These are phyloP conservation scores for Paramuricea clavata DNA, from an alignment of 92 coral and sea anemone genomes.

Conservation along the genomic window DNA sequence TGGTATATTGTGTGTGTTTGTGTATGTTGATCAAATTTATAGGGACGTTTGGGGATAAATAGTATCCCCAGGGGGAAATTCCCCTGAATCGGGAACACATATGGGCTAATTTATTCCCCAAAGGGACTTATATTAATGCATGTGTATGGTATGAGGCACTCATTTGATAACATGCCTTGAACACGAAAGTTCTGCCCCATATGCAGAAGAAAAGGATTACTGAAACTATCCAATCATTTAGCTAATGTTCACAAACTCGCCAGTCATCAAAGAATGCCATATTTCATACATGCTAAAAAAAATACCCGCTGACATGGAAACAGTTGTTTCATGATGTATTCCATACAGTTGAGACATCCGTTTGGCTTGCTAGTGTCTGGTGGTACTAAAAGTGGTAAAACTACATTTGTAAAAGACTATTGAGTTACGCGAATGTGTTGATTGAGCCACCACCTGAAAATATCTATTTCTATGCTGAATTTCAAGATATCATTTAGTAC, in stretches of 20 bases:
- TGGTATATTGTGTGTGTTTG: neutral
- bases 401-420: neutral
- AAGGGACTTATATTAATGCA: neutral
- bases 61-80: too few relatives aligned
- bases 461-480: neutral
- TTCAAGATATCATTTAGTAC: neutral
- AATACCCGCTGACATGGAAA: too few relatives aligned
- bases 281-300: neutral
- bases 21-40: too few relatives aligned
- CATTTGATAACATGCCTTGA: too few relatives aligned
- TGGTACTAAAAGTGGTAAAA: neutral
- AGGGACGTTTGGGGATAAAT: too few relatives aligned
- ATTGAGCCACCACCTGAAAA: too few relatives aligned
- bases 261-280: neutral
- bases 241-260: too few relatives aligned
- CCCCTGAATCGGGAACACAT: too few relatives aligned
- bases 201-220: too few relatives aligned
- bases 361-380: conserved; percentile 3
- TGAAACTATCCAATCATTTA: too few relatives aligned
- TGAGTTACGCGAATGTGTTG: neutral
- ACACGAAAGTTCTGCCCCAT: too few relatives aligned
- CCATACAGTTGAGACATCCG: conserved; percentile 17
- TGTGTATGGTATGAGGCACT: neutral
- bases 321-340: neutral
- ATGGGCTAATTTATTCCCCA: too few relatives aligned